Evolutionary conservation across 1,140 invertebrate species (phyloP).

Genomic region (Yoshiicerus persimilis): DNA sequence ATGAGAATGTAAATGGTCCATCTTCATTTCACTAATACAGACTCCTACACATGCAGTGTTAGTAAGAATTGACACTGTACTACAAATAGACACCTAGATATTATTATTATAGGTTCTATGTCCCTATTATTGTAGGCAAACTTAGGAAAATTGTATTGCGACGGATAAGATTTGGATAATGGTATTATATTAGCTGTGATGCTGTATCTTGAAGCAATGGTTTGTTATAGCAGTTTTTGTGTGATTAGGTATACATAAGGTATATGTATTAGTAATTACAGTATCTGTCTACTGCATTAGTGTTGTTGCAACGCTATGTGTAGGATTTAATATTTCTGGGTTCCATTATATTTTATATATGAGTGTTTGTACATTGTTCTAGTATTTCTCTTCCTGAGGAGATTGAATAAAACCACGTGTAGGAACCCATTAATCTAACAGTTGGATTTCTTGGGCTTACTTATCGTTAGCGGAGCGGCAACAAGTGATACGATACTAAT

Average conservation of each 20-base stretch:
- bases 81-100: no score
- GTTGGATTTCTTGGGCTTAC: background rate
- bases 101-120: no score
- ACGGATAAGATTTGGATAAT: background rate
- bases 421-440: background rate
- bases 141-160: no score
- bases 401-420: conserved; percentile 15
- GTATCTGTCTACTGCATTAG: background rate
- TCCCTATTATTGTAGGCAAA: no score
- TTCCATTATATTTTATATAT: no score
- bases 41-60: no score
- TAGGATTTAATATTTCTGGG: background rate
- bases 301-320: background rate
- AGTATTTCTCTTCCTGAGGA: background rate
- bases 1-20: no score
- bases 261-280: background rate
- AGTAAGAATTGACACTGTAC: no score
- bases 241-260: background rate
- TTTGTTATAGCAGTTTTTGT: no score
- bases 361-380: background rate
- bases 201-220: no score
- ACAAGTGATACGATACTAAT: background rate
- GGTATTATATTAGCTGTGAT: background rate
- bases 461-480: background rate
- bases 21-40: no score